phyloP scores from a whole-genome alignment of 2,113 vertebrate genomes.

The Actenoides hombroni region DNA sequence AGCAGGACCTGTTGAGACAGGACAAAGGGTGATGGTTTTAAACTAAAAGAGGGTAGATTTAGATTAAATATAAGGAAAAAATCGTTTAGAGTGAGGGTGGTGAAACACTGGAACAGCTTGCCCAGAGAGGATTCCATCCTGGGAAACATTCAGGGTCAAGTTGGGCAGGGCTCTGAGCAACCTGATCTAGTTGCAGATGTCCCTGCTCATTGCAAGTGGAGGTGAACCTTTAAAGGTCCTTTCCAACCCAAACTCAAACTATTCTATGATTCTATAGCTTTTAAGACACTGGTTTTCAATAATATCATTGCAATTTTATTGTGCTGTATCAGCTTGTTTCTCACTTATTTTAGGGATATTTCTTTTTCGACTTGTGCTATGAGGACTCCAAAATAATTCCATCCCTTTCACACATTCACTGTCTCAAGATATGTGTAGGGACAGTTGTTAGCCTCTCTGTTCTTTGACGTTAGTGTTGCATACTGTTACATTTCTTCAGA shows the following conservation, averaged over 20 bases:
- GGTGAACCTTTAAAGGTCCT: background rate
- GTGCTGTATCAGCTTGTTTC: background rate
- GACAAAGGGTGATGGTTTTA: background rate
- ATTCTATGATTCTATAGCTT: background rate
- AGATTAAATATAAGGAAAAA: background rate
- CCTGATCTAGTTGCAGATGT: background rate
- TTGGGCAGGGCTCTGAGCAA: background rate
- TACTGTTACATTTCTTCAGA: background rate
- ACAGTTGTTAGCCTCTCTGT: background rate
- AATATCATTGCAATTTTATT: background rate
- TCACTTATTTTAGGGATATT: background rate
- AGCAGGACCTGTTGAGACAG: background rate
- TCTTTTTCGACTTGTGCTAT: background rate
- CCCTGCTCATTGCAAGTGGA: background rate
- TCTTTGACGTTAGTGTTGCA: background rate
- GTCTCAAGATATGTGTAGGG: accelerated
- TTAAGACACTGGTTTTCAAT: background rate
- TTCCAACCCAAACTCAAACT: background rate
- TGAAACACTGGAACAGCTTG: background rate
- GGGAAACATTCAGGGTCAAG: background rate
- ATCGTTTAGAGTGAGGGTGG: background rate
- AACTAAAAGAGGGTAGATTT: background rate
- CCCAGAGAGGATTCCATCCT: background rate
- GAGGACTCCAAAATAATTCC: background rate
- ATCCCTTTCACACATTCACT: background rate